These are phyloP conservation scores for Candidula unifasciata DNA, from an alignment of 2,888 invertebrate species.

Conservation along the genomic window DNA sequence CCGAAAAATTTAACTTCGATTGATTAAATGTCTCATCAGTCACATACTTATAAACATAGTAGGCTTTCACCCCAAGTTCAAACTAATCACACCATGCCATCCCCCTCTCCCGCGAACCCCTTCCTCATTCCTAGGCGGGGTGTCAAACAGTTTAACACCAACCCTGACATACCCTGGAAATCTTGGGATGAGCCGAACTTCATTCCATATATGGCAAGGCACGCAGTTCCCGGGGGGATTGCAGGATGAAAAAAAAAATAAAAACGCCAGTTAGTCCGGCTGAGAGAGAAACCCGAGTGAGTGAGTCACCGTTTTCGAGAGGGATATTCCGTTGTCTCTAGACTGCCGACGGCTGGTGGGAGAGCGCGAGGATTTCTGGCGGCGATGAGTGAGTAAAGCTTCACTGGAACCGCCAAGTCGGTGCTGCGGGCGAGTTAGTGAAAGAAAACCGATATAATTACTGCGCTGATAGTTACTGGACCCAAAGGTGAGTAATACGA, in stretches of 20 bases:
- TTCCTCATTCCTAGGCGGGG: not conserved
- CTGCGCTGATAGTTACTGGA: no score
- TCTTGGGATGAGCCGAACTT: not conserved
- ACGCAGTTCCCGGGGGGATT: constrained; percentile 8
- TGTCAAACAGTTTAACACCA: not conserved
- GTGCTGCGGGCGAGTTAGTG: no score
- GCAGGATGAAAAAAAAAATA: constrained; percentile 24
- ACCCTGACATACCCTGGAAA: not conserved
- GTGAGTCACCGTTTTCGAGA: constrained; percentile 18
- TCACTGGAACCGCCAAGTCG: no score
- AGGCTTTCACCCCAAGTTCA: no score
- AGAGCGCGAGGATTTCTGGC: not conserved
- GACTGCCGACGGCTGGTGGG: not conserved
- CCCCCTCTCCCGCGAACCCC: no score
- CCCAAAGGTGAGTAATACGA: no score
- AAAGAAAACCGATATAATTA: no score
- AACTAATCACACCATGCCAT: no score
- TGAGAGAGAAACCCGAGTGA: constrained; percentile 2
- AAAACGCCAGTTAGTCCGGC: not conserved
- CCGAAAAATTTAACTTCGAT: no score
- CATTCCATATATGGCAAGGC: constrained; percentile 28
- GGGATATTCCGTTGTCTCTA: constrained; percentile 37
- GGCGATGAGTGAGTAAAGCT: no score
- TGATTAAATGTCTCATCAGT: no score
- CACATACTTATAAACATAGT: no score